Percentiles rank a stretch among this genome's conserved stretches.
Conservation (phyloP, 2,888 invertebrate genomes). For the Papilio protenor region DNA sequence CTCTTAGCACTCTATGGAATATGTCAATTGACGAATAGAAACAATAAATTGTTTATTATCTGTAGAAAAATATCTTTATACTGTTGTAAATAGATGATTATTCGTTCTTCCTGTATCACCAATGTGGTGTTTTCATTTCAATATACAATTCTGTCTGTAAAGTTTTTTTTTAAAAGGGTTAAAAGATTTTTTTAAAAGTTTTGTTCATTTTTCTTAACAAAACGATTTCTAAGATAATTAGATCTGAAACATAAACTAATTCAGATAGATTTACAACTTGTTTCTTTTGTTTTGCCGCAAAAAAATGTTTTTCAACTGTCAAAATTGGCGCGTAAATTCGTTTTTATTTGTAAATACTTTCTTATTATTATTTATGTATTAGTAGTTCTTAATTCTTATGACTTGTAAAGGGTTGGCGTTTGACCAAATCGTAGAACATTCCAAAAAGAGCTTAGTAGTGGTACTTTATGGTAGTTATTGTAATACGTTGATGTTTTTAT, state of each 20-base stretch:
- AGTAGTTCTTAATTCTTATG: neutral
- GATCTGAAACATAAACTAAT: neutral
- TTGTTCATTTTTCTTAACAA: neutral
- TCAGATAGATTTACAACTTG: neutral
- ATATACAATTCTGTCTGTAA: neutral
- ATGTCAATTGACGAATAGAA: constrained; percentile 25
- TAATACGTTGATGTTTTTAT: constrained; percentile 39
- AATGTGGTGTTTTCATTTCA: neutral
- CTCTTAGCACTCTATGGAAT: constrained; percentile 3
- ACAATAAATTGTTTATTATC: constrained; percentile 28
- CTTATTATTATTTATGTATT: neutral
- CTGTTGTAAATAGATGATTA: constrained; percentile 11
- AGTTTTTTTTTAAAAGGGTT: neutral
- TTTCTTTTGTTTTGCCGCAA: neutral
- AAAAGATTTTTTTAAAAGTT: neutral
- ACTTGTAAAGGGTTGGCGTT: constrained; percentile 41
- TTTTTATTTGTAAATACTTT: neutral
- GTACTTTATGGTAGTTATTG: constrained; percentile 59
- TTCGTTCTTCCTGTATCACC: neutral
- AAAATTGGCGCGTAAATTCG: neutral
- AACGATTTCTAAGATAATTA: neutral
- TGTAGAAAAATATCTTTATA: constrained; percentile 2
- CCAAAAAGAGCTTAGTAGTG: constrained; percentile 75
- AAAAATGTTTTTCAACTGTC: neutral
- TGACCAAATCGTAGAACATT: constrained; percentile 58